Conservation (phyloP, 2,797 vertebrate species). For the Spinus pinus region DNA sequence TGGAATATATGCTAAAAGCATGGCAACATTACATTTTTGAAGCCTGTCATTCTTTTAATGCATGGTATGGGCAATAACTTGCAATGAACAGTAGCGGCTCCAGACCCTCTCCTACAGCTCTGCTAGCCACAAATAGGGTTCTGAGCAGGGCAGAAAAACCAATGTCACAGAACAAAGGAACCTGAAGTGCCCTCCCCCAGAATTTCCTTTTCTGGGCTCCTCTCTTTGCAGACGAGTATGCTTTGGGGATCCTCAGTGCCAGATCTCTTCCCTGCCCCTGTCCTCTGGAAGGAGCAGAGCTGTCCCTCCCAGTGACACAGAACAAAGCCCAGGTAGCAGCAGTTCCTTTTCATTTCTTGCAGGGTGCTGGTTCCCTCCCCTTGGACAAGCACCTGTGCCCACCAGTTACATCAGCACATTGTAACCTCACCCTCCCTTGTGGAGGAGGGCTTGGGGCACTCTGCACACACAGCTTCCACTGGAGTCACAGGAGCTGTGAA, state of each 20-base stretch:
- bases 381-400: not conserved
- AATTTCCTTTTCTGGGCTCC: not conserved
- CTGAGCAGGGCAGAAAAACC: not conserved
- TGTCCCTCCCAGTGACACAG: accelerated
- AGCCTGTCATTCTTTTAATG: not conserved
- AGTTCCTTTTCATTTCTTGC: not conserved
- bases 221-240: not conserved
- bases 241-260: not conserved
- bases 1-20: not conserved
- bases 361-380: not conserved
- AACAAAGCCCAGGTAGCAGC: not conserved
- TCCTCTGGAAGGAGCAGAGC: not conserved
- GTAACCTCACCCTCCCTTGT: not conserved
- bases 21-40: not conserved
- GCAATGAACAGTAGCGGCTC: not conserved
- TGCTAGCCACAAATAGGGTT: not conserved
- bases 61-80: not conserved
- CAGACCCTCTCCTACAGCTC: not conserved
- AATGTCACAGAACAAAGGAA: not conserved
- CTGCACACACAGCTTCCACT: not conserved
- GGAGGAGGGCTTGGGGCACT: not conserved
- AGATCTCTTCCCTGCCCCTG: not conserved
- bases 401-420: not conserved
- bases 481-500: not conserved
- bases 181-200: not conserved